These are phyloP conservation scores for Speoplatyrhinus poulsoni DNA, from an alignment of 2,113 vertebrate genomes.

Conservation along the genomic window DNA sequence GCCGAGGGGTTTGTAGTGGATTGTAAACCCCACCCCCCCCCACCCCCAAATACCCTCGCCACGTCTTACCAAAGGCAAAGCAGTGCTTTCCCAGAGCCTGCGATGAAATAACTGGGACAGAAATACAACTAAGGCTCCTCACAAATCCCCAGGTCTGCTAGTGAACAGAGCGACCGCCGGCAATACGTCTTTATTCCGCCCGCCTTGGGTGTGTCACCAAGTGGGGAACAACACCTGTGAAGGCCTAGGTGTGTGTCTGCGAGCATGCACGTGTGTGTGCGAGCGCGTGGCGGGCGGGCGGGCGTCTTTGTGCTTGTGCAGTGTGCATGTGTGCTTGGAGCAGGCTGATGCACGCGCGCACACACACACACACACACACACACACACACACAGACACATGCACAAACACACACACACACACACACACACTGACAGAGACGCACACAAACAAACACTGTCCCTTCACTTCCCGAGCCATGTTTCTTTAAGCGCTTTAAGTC, in stretches of 20 bases:
- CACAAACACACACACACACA: no score
- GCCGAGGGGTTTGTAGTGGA: slow-evolving; percentile 46
- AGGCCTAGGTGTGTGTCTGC: slow-evolving; percentile 10
- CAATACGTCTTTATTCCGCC: slow-evolving; percentile 63
- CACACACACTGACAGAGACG: no score
- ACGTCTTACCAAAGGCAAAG: no score
- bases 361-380: no score
- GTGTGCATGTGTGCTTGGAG: no score
- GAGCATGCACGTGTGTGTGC: slow-evolving; percentile 3
- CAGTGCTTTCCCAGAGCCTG: slow-evolving; percentile 35
- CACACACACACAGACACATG: no score
- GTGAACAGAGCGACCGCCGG: slow-evolving; percentile 50
- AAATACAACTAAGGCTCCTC: slow-evolving; percentile 46
- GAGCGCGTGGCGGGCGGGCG: no score
- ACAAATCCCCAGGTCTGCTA: slow-evolving; percentile 52
- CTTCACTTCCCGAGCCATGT: not conserved
- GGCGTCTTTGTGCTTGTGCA: not conserved
- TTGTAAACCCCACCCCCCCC: slow-evolving; percentile 48
- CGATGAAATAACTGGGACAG: slow-evolving; percentile 52
- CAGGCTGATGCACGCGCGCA: no score
- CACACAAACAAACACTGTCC: slow-evolving; percentile 3
- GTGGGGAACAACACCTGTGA: slow-evolving; percentile 50
- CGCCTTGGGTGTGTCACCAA: not conserved
- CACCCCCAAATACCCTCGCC: slow-evolving; percentile 13
- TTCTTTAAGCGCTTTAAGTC: not conserved